These are phyloP conservation scores for Perizoma affinitatum DNA, from an alignment of 2,888 invertebrate species.

Conservation along the genomic window DNA sequence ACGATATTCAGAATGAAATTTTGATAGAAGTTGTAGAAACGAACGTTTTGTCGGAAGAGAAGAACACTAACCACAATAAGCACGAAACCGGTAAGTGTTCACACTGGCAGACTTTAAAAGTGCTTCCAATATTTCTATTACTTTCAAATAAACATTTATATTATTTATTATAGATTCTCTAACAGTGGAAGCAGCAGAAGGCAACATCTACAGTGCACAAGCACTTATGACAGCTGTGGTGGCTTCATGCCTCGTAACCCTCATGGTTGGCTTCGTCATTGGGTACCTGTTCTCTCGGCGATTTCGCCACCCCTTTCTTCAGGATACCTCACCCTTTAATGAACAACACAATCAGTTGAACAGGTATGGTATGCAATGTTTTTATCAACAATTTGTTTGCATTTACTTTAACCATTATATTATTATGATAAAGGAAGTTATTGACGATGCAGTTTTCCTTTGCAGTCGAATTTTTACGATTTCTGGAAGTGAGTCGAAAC, in stretches of 20 bases:
- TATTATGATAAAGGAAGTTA: slow-evolving; percentile 16
- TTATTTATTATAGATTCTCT: slow-evolving; percentile 59
- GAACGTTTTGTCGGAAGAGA: slow-evolving; percentile 84
- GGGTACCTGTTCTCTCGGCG: slow-evolving; percentile 93
- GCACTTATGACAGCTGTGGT: slow-evolving; percentile 92
- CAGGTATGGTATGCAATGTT: slow-evolving; percentile 70
- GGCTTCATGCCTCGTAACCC: slow-evolving; percentile 90
- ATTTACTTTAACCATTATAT: slow-evolving; percentile 1
- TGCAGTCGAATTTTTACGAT: slow-evolving; percentile 62
- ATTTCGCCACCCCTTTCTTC: slow-evolving; percentile 88
- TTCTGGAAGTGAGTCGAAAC: slow-evolving; percentile 57
- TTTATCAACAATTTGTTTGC: slow-evolving; percentile 3
- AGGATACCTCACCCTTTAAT: slow-evolving; percentile 89
- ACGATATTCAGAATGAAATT: slow-evolving; percentile 86
- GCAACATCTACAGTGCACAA: slow-evolving; percentile 91
- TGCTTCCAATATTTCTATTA: not conserved
- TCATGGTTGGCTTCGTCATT: slow-evolving; percentile 92
- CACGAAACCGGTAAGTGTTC: slow-evolving; percentile 72
- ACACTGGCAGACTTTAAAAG: not conserved
- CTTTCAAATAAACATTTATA: not conserved
- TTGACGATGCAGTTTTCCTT: slow-evolving; percentile 52
- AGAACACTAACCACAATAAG: slow-evolving; percentile 75
- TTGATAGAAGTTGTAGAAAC: slow-evolving; percentile 86
- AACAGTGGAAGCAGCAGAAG: slow-evolving; percentile 84
- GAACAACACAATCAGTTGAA: slow-evolving; percentile 92